Evolutionary conservation across 2,797 vertebrate genomes (phyloP).

Genomic region (Poecilia gillii): DNA sequence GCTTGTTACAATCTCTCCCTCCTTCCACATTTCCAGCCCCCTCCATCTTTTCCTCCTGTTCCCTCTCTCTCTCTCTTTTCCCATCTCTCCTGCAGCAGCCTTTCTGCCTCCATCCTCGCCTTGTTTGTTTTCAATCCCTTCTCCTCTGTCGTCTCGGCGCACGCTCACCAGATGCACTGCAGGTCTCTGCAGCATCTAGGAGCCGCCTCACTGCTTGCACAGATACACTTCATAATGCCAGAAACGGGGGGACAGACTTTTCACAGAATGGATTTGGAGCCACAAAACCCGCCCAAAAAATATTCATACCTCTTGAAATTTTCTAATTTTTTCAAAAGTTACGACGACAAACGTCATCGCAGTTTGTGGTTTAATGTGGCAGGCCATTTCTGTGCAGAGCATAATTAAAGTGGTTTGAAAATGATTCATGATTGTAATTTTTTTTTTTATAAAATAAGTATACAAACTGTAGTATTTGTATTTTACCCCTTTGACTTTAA

Average conservation of each 20-base stretch:
- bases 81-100: conserved; percentile 53
- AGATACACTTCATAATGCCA: conserved; percentile 1
- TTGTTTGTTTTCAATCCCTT: conserved; percentile 15
- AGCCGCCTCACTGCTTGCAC: conserved; percentile 36
- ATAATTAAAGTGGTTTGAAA: neutral
- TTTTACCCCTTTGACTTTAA: neutral
- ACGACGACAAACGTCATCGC: neutral
- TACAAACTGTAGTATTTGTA: neutral
- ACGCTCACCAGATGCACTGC: conserved; percentile 57
- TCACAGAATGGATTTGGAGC: neutral
- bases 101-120: conserved; percentile 53
- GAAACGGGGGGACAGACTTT: conserved; percentile 10
- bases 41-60: conserved; percentile 47
- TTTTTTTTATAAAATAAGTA: neutral
- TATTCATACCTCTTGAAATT: neutral
- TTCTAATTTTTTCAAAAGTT: neutral
- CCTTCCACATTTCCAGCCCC: conserved; percentile 54
- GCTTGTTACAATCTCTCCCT: conserved; percentile 76
- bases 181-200: conserved; percentile 66
- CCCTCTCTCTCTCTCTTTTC: conserved; percentile 23
- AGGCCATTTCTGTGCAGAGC: neutral
- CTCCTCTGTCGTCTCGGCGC: conserved; percentile 14
- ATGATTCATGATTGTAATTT: neutral
- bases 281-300: neutral
- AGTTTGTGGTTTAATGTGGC: neutral